Evolutionary conservation across 2,888 invertebrate species (phyloP).

Genomic region (Zygothrica quintamaculata): DNA sequence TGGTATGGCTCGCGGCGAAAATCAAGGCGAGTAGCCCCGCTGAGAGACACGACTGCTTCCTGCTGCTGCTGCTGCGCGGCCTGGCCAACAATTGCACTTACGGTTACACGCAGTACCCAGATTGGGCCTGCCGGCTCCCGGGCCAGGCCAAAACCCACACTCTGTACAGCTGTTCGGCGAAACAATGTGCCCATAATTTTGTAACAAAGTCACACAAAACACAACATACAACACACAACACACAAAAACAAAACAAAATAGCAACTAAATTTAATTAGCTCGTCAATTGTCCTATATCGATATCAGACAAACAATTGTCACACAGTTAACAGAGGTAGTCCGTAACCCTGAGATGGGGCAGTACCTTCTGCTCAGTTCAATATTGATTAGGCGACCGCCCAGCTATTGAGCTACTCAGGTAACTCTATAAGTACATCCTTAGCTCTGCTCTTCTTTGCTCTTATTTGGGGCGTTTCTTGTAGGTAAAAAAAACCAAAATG

Average conservation of each 20-base stretch:
- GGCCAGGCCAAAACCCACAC: conserved; percentile 16
- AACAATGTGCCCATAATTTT: conserved; percentile 74
- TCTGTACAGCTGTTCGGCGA: conserved; percentile 60
- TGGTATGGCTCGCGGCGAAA: conserved; percentile 69
- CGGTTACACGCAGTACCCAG: conserved; percentile 49
- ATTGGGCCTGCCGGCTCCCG: conserved; percentile 14
- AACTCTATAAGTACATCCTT: background rate
- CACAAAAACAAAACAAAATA: conserved; percentile 26
- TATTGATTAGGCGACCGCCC: conserved; percentile 47
- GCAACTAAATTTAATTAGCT: conserved; percentile 71
- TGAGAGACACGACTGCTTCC: conserved; percentile 65
- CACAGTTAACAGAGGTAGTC: background rate
- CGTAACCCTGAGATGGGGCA: conserved; percentile 10
- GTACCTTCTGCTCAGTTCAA: conserved; percentile 25
- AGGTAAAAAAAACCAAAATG: conserved; percentile 22
- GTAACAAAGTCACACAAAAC: conserved; percentile 41
- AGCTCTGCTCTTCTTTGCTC: background rate
- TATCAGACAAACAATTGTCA: conserved; percentile 3
- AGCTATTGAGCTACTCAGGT: conserved; percentile 29
- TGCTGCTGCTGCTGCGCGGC: conserved; percentile 44
- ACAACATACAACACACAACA: too few relatives aligned
- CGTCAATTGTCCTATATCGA: conserved; percentile 70
- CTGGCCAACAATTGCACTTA: conserved; percentile 54
- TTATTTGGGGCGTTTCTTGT: conserved; percentile 24
- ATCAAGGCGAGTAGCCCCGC: conserved; percentile 74